These are phyloP conservation scores for Epiblema foenella DNA, from an alignment of 2,888 invertebrate species.

Conservation along the genomic window DNA sequence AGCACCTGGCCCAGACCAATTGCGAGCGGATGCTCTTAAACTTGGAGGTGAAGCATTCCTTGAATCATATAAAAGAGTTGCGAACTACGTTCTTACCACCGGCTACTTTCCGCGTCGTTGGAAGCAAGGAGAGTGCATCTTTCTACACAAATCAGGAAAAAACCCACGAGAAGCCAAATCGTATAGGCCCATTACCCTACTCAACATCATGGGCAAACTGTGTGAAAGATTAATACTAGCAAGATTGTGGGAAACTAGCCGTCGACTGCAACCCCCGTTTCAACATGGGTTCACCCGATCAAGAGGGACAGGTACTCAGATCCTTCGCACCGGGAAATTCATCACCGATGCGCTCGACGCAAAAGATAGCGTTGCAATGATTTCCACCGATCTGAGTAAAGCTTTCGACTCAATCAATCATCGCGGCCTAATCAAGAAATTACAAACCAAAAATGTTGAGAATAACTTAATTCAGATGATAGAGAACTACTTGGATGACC, in stretches of 20 bases:
- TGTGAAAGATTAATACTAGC: constrained; percentile 16
- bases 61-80: constrained; percentile 3
- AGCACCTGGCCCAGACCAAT: constrained; percentile 5
- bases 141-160: constrained; percentile 12
- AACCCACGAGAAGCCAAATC: background rate
- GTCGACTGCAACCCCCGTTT: constrained; percentile 19
- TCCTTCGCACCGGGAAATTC: constrained; percentile 10
- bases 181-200: constrained; percentile 16
- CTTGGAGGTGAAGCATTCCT: constrained; percentile 3
- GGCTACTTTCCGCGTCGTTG: constrained; percentile 11
- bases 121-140: background rate
- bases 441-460: constrained; percentile 17
- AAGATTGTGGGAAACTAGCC: constrained; percentile 7
- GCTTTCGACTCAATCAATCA: constrained; percentile 24
- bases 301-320: constrained; percentile 17
- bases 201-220: constrained; percentile 18
- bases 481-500: constrained; percentile 1
- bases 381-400: constrained; percentile 13
- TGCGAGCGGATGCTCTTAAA: constrained; percentile 6
- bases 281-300: constrained; percentile 24
- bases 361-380: constrained; percentile 22
- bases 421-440: constrained; percentile 16
- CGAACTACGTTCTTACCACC: constrained; percentile 3
- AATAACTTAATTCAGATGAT: constrained; percentile 4
- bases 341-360: constrained; percentile 14